Percentiles rank a stretch among this genome's conserved stretches.
Evolutionary conservation across 2,888 invertebrate species (phyloP).

Genomic region (Spicauda simplicius): DNA sequence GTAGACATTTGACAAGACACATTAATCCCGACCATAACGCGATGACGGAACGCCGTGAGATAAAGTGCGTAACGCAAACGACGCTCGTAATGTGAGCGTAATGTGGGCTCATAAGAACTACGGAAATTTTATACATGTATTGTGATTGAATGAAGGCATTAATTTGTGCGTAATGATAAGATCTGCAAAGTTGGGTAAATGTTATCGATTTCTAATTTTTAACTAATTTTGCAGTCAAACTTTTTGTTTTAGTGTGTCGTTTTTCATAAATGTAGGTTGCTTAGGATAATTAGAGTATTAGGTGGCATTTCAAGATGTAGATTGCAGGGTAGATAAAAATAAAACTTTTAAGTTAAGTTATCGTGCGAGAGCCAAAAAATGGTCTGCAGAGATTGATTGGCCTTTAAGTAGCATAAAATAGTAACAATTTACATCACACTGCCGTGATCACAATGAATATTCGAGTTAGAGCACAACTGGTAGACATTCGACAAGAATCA

Average conservation of each 20-base stretch:
- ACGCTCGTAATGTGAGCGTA: slow-evolving; percentile 26
- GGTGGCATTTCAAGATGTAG: too few species aligned
- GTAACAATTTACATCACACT: slow-evolving; percentile 16
- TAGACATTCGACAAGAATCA: slow-evolving; percentile 51
- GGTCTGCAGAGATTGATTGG: too few species aligned
- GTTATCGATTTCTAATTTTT: too few species aligned
- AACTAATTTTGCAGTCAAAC: too few species aligned
- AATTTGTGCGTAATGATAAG: too few species aligned
- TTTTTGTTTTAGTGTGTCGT: too few species aligned
- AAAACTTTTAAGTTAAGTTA: too few species aligned
- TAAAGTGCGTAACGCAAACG: slow-evolving; percentile 32
- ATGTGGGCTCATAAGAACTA: slow-evolving; percentile 18
- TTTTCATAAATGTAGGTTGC: too few species aligned
- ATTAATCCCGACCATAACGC: slow-evolving; percentile 52
- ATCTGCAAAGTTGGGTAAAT: too few species aligned
- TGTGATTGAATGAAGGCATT: background rate
- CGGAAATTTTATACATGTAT: slow-evolving; percentile 10
- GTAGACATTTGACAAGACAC: slow-evolving; percentile 50
- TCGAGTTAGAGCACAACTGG: slow-evolving; percentile 32
- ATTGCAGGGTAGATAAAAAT: too few species aligned
- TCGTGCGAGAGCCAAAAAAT: too few species aligned
- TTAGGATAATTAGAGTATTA: too few species aligned
- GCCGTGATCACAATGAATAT: background rate
- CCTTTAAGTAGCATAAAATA: background rate
- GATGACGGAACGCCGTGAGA: slow-evolving; percentile 38